Evolutionary conservation across 1,140 invertebrate genomes (phyloP).

Genomic region (Colletes latitarsis): DNA sequence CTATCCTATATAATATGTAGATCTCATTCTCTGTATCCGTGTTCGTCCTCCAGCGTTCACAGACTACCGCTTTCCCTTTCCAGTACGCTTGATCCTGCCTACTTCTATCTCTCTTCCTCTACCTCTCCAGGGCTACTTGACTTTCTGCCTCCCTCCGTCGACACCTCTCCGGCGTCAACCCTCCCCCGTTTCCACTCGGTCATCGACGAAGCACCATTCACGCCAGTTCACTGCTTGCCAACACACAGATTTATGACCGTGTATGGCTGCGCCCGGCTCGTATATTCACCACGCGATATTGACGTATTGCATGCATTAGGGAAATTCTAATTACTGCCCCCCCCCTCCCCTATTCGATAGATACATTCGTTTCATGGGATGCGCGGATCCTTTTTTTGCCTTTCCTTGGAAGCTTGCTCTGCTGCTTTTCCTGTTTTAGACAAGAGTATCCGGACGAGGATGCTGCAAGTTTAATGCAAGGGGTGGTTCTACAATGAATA

Average conservation of each 20-base stretch:
- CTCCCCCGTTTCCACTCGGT: conserved; percentile 55
- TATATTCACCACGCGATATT: conserved; percentile 68
- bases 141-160: conserved; percentile 19
- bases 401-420: too few relatives aligned
- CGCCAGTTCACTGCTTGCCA: conserved; percentile 77
- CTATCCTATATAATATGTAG: conserved; percentile 34
- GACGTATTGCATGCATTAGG: conserved; percentile 71
- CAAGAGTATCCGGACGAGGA: too few relatives aligned
- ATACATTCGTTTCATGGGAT: neutral
- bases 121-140: conserved; percentile 3
- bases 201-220: conserved; percentile 77
- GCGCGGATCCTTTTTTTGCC: too few relatives aligned
- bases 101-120: neutral
- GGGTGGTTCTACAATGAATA: too few relatives aligned
- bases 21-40: conserved; percentile 22
- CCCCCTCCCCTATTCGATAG: too few relatives aligned
- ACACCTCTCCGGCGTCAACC: neutral
- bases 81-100: neutral
- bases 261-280: conserved; percentile 64
- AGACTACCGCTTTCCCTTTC: conserved; percentile 6
- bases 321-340: conserved; percentile 69
- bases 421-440: too few relatives aligned
- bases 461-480: too few relatives aligned
- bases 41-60: neutral
- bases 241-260: conserved; percentile 76